Conservation (phyloP, 2,888 invertebrate genomes). For the Stenurella melanura region DNA sequence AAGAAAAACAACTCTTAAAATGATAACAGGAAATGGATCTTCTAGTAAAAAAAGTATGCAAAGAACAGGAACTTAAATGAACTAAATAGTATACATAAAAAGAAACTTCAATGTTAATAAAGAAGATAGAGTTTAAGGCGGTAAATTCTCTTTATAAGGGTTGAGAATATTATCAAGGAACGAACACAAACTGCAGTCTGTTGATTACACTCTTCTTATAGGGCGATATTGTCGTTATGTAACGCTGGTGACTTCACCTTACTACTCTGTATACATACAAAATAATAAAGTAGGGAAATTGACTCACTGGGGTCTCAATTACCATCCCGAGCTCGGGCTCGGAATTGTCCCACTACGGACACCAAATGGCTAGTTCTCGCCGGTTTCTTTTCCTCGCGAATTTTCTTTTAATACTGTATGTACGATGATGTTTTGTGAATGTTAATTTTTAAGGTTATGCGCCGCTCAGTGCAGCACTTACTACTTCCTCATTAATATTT, state of each 20-base stretch:
- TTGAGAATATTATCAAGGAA: constrained; percentile 28
- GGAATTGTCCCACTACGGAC: constrained; percentile 37
- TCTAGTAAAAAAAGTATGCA: not conserved
- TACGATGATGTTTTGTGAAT: constrained; percentile 19
- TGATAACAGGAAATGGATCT: not conserved
- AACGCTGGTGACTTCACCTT: constrained; percentile 28
- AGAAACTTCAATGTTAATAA: constrained; percentile 37
- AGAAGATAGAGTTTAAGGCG: constrained; percentile 27
- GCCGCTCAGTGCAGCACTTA: not conserved
- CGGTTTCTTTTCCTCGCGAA: constrained; percentile 36
- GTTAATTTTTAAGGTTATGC: constrained; percentile 34
- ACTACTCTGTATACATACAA: constrained; percentile 23
- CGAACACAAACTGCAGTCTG: constrained; percentile 40
- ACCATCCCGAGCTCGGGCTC: constrained; percentile 36
- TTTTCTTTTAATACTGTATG: constrained; percentile 28
- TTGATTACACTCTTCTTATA: constrained; percentile 38
- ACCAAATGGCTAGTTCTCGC: constrained; percentile 26
- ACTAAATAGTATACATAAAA: constrained; percentile 24
- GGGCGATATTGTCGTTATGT: constrained; percentile 28
- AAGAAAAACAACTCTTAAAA: not conserved
- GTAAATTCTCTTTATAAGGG: constrained; percentile 36
- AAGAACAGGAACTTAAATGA: constrained; percentile 27
- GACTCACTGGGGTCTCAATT: constrained; percentile 36
- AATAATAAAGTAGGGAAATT: constrained; percentile 40
- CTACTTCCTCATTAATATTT: constrained; percentile 17